Conservation (phyloP, 2,113 vertebrate genomes). For the Bubo blakistoni region DNA sequence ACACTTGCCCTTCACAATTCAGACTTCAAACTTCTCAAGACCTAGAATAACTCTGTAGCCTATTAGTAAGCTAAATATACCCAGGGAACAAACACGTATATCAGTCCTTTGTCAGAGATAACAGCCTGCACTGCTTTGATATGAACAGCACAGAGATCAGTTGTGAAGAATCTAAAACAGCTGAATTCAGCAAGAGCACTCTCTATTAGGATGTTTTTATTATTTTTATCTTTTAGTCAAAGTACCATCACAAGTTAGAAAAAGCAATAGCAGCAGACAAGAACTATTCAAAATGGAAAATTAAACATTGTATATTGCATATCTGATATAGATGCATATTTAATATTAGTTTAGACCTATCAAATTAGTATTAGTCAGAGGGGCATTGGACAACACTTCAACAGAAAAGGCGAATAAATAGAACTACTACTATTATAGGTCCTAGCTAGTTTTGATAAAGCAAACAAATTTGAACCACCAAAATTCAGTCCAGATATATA, state of each 20-base stretch:
- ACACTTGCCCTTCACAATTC: neutral
- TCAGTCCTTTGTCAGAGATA: neutral
- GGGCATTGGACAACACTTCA: neutral
- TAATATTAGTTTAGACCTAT: neutral
- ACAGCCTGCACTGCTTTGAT: neutral
- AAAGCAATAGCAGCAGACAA: neutral
- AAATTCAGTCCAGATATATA: neutral
- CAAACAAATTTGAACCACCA: neutral
- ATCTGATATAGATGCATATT: neutral
- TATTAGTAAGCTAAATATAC: neutral
- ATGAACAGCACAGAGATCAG: neutral
- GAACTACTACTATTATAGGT: neutral
- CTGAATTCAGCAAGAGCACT: neutral
- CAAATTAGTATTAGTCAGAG: neutral
- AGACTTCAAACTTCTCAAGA: neutral
- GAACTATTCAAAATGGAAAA: neutral
- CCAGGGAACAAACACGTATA: neutral
- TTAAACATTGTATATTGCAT: fast-evolving
- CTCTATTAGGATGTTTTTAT: neutral
- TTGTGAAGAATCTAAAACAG: neutral
- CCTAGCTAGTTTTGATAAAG: neutral
- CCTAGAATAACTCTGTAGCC: neutral
- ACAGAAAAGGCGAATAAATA: neutral
- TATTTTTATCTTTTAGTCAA: neutral
- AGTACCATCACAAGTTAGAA: neutral